Evolutionary conservation across 2,888 invertebrate species (phyloP).

Genomic region (Frankliniella fusca): DNA sequence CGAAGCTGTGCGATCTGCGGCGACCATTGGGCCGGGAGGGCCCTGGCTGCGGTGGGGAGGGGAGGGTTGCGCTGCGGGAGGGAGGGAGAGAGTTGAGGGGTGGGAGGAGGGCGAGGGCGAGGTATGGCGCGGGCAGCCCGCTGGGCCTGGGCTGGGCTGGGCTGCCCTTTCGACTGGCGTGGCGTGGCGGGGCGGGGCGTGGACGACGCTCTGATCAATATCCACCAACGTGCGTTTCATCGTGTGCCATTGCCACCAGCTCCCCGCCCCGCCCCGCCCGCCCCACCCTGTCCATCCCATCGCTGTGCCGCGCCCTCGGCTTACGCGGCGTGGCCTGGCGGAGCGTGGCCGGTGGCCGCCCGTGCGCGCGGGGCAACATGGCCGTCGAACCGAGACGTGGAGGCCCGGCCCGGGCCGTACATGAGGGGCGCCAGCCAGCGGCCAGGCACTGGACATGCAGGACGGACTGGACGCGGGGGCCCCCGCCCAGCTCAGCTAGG

Average conservation of each 20-base stretch:
- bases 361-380: neutral
- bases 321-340: neutral
- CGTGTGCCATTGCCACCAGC: constrained; percentile 23
- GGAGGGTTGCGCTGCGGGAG: neutral
- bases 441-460: neutral
- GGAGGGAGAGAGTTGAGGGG: neutral
- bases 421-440: neutral
- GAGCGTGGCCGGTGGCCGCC: neutral
- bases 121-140: neutral
- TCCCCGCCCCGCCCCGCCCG: neutral
- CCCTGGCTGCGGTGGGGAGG: neutral
- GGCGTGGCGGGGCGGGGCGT: neutral
- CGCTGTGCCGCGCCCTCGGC: too few relatives aligned
- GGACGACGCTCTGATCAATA: constrained; percentile 26
- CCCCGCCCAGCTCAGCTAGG: too few relatives aligned
- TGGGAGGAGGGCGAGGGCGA: neutral
- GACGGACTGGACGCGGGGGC: too few relatives aligned
- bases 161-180: constrained; percentile 15
- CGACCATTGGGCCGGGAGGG: neutral
- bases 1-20: constrained; percentile 16
- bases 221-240: constrained; percentile 24
- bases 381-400: neutral
- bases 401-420: too few relatives aligned
- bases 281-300: neutral
- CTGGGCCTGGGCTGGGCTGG: neutral